Evolutionary conservation across 2,113 vertebrate species (phyloP).

Genomic region (Phoxinus phoxinus): DNA sequence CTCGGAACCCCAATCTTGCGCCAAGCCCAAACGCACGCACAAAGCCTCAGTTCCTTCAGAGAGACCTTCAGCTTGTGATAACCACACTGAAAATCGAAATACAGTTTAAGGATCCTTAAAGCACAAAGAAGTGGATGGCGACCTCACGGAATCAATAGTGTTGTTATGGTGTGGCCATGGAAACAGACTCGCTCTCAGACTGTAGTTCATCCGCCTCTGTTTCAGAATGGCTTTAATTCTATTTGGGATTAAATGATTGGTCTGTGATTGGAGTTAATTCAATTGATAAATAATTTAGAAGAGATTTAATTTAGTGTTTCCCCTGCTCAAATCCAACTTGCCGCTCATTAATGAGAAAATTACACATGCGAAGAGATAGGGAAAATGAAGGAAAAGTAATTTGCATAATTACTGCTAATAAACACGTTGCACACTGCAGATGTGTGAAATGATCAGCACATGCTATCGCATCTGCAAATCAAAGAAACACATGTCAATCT

Average conservation of each 20-base stretch:
- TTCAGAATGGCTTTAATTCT: constrained; percentile 24
- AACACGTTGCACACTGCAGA: constrained; percentile 40
- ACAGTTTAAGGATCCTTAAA: constrained; percentile 33
- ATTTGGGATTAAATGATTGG: constrained; percentile 25
- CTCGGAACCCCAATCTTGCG: constrained; percentile 24
- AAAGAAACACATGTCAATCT: not conserved
- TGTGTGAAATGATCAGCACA: constrained; percentile 36
- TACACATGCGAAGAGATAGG: constrained; percentile 1
- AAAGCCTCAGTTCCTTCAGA: not conserved
- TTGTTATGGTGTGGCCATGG: constrained; percentile 22
- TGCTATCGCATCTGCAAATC: constrained; percentile 36
- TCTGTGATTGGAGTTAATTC: constrained; percentile 12
- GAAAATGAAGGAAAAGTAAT: constrained; percentile 40
- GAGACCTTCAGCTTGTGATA: not conserved
- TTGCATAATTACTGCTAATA: constrained; percentile 51
- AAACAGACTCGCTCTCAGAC: not conserved
- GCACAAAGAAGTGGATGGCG: constrained; percentile 8
- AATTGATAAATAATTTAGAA: constrained; percentile 37
- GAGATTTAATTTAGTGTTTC: constrained; percentile 35
- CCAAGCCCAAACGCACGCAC: constrained; percentile 5
- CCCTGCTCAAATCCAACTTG: constrained; percentile 37
- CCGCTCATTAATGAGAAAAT: constrained; percentile 45
- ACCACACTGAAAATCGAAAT: constrained; percentile 20
- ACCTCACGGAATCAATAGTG: not conserved
- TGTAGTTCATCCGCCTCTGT: not conserved